phyloP scores from a whole-genome alignment of 2,797 vertebrate species.

The Arrhamphus sclerolepis region DNA sequence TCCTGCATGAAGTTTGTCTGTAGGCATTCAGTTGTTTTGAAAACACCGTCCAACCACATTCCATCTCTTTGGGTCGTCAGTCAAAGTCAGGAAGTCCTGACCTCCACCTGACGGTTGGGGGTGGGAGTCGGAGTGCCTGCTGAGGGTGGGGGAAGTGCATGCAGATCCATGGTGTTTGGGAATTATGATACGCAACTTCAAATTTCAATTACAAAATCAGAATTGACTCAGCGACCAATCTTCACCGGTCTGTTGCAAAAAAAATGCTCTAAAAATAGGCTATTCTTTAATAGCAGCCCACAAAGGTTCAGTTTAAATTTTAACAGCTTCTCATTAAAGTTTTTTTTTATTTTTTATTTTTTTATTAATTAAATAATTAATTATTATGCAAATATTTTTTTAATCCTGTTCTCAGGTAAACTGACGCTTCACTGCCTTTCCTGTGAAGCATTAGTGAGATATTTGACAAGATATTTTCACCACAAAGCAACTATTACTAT shows the following conservation, averaged over 20 bases:
- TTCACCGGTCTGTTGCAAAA: not conserved
- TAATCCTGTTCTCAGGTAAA: not conserved
- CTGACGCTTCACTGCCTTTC: too few species aligned
- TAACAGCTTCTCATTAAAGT: too few species aligned
- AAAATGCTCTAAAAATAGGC: too few species aligned
- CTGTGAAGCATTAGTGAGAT: not conserved
- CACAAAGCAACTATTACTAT: too few species aligned
- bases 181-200: not conserved
- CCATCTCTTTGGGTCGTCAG: not conserved
- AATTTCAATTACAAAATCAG: constrained; percentile 12
- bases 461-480: too few species aligned
- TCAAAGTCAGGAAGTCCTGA: not conserved
- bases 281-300: too few species aligned
- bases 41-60: not conserved
- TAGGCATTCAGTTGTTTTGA: not conserved
- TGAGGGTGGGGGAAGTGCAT: not conserved
- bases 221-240: not conserved
- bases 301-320: too few species aligned
- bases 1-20: not conserved
- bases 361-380: too few species aligned
- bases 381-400: too few species aligned
- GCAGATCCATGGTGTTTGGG: not conserved
- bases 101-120: not conserved
- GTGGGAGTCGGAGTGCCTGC: too few species aligned
- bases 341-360: too few species aligned